Percentiles rank a stretch among this genome's conserved stretches.
phyloP scores from a whole-genome alignment of 2,797 vertebrate species.

The Urosaurus nigricauda region DNA sequence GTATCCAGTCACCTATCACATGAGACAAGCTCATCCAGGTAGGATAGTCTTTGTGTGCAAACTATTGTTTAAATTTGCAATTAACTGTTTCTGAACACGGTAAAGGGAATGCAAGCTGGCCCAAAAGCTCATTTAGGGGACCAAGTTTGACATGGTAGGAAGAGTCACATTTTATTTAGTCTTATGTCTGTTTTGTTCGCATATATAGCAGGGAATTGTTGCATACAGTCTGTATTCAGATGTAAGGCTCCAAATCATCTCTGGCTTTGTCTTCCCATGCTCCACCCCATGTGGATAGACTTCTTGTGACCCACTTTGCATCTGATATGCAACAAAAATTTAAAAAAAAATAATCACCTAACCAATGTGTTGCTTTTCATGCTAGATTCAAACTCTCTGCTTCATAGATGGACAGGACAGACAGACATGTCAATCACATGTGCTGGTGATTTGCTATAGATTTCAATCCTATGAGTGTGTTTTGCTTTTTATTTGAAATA shows the following conservation, averaged over 20 bases:
- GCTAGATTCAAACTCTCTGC: no score
- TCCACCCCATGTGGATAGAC: no score
- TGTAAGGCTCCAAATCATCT: not conserved
- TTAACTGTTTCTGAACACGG: not conserved
- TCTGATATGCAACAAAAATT: not conserved
- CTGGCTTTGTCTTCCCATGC: not conserved
- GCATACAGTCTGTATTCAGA: not conserved
- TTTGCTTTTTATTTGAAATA: not conserved
- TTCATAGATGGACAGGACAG: not conserved
- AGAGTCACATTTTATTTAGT: not conserved
- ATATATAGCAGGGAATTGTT: not conserved
- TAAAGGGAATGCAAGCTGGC: not conserved
- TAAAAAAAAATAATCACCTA: not conserved
- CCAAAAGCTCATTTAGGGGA: not conserved
- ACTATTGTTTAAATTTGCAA: not conserved
- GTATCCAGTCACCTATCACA: constrained; percentile 98
- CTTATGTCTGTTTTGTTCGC: not conserved
- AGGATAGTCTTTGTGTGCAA: constrained; percentile 32
- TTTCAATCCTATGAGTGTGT: not conserved
- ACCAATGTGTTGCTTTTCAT: not conserved
- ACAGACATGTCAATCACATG: not conserved
- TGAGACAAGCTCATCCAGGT: constrained; percentile 99
- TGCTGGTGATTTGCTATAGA: not conserved
- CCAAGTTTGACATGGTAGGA: not conserved
- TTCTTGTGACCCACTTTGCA: not conserved